Evolutionary conservation across 2,113 vertebrate genomes (phyloP).

Genomic region (Syngnathus typhle): DNA sequence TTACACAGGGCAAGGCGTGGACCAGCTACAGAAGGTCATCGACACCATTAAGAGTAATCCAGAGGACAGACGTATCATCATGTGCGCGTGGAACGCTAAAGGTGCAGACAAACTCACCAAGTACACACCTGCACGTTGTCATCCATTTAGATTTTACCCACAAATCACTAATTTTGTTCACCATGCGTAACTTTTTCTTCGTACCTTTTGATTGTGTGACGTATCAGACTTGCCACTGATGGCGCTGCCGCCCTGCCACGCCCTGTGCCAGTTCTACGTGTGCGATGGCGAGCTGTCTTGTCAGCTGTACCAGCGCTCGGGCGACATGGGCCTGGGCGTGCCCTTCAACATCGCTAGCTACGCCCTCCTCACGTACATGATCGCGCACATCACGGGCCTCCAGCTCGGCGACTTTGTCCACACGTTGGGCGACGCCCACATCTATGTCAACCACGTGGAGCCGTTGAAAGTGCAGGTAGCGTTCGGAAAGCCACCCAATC

Average conservation of each 20-base stretch:
- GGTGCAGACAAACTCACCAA: constrained; percentile 24
- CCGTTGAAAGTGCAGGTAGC: constrained; percentile 84
- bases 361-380: constrained; percentile 92
- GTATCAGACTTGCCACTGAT: constrained; percentile 83
- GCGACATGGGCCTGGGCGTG: constrained; percentile 94
- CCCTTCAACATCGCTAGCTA: constrained; percentile 99
- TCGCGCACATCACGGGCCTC: constrained; percentile 89
- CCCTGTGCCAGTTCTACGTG: constrained; percentile 94
- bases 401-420: constrained; percentile 94
- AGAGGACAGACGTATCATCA: constrained; percentile 91
- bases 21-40: constrained; percentile 90
- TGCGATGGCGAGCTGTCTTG: constrained; percentile 87
- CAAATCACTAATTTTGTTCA: not conserved
- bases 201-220: not conserved
- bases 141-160: no score
- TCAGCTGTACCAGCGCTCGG: constrained; percentile 93
- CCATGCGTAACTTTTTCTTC: not conserved
- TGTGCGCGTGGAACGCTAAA: constrained; percentile 88
- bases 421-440: constrained; percentile 89
- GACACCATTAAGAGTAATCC: constrained; percentile 89
- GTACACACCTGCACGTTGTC: no score
- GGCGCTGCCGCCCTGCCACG: constrained; percentile 92
- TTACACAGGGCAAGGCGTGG: constrained; percentile 88
- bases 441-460: constrained; percentile 90
- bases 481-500: not conserved